Conservation (phyloP, 2,888 invertebrate species). For the Zaprionus bogoriensis region DNA sequence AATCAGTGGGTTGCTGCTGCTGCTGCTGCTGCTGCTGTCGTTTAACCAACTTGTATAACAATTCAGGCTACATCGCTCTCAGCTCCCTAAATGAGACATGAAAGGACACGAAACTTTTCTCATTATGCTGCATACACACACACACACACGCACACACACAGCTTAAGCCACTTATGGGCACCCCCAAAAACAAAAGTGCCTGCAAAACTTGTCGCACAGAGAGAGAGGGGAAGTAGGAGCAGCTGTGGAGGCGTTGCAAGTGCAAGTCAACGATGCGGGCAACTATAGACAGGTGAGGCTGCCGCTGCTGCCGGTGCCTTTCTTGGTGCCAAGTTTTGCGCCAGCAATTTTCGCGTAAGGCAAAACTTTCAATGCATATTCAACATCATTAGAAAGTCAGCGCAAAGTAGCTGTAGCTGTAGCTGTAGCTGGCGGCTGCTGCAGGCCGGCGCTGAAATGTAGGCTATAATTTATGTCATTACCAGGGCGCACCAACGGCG, state of each 20-base stretch:
- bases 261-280: slow-evolving; percentile 38
- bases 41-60: slow-evolving; percentile 49
- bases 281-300: slow-evolving; percentile 50
- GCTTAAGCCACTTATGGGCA: slow-evolving; percentile 53
- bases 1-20: slow-evolving; percentile 13
- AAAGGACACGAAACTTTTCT: slow-evolving; percentile 81
- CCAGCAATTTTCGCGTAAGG: slow-evolving; percentile 56
- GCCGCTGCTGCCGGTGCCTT: neutral
- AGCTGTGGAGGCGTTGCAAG: slow-evolving; percentile 16
- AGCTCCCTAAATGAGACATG: slow-evolving; percentile 75
- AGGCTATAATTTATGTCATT: slow-evolving; percentile 43
- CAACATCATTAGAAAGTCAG: slow-evolving; percentile 79
- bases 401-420: slow-evolving; percentile 56
- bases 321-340: slow-evolving; percentile 50
- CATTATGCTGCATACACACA: slow-evolving; percentile 74
- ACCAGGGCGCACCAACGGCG: neutral
- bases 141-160: slow-evolving; percentile 7
- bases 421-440: slow-evolving; percentile 5
- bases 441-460: slow-evolving; percentile 50
- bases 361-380: slow-evolving; percentile 75
- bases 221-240: slow-evolving; percentile 17
- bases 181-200: slow-evolving; percentile 40
- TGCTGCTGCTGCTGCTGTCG: slow-evolving; percentile 38
- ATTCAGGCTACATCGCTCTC: slow-evolving; percentile 56
- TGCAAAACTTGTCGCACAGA: slow-evolving; percentile 46